Percentiles rank a stretch among this genome's conserved stretches.
phyloP scores from a whole-genome alignment of 2,113 vertebrate genomes.

The Elephas maximus region DNA sequence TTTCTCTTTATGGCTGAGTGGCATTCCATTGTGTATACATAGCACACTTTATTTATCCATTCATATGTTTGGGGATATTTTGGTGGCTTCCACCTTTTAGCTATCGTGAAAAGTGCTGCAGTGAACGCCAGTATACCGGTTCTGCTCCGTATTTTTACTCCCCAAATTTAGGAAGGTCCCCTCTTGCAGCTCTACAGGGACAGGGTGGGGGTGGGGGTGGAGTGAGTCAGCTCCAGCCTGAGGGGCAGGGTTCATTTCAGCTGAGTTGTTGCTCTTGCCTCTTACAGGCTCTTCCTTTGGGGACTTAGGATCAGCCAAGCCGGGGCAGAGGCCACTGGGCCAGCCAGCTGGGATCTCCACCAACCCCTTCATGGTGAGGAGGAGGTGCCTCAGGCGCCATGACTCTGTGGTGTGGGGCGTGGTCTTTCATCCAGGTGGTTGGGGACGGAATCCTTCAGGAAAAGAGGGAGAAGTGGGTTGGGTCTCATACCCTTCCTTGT shows the following conservation, averaged over 20 bases:
- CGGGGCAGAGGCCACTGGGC: constrained; percentile 75
- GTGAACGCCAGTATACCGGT: background rate
- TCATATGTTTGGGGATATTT: background rate
- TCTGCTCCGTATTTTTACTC: background rate
- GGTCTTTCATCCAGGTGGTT: background rate
- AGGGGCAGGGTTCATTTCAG: background rate
- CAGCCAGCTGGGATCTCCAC: constrained; percentile 78
- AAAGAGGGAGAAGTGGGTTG: accelerated
- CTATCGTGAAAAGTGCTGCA: background rate
- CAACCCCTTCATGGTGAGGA: constrained; percentile 86
- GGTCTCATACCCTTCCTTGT: too few relatives aligned
- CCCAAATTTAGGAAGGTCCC: background rate
- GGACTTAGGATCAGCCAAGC: constrained; percentile 77
- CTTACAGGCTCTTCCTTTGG: constrained; percentile 77
- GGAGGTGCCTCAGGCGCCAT: background rate
- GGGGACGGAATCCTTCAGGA: background rate
- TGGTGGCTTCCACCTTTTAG: background rate
- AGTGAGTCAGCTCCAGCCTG: background rate
- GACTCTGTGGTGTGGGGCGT: background rate
- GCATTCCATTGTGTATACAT: background rate
- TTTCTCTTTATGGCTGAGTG: background rate
- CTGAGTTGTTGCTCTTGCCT: background rate
- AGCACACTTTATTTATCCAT: background rate
- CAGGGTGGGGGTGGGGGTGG: too few relatives aligned
- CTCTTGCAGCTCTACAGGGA: background rate